Conservation (phyloP, 2,888 invertebrate genomes). For the Chymomyza procnemis region DNA sequence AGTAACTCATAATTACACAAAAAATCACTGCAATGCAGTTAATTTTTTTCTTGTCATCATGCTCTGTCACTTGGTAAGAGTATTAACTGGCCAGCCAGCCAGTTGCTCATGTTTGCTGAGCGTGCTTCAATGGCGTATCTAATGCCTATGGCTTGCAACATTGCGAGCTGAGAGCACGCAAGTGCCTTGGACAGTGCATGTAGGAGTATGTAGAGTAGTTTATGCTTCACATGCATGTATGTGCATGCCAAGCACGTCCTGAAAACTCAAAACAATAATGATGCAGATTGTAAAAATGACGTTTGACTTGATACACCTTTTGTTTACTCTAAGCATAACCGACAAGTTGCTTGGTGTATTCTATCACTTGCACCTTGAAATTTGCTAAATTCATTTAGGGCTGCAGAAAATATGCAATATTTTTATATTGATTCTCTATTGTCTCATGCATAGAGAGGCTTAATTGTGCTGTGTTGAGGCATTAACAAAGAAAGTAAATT, state of each 20-base stretch:
- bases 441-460: no score
- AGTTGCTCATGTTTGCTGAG: background rate
- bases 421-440: no score
- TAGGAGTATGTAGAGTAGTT: background rate
- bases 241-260: background rate
- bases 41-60: background rate
- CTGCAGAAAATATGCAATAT: no score
- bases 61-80: background rate
- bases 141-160: background rate
- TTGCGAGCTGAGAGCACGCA: background rate
- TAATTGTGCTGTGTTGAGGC: no score
- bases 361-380: no score
- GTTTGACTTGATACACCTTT: background rate
- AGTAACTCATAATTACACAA: background rate
- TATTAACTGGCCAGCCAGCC: background rate
- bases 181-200: background rate
- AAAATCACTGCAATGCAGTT: slow-evolving; percentile 1
- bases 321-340: background rate
- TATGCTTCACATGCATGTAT: background rate
- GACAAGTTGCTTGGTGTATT: background rate
- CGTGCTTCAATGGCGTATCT: background rate
- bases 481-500: no score
- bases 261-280: background rate
- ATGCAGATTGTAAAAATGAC: background rate
- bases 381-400: no score